These are phyloP conservation scores for Entelurus aequoreus DNA, from an alignment of 2,113 vertebrate genomes.

Conservation along the genomic window DNA sequence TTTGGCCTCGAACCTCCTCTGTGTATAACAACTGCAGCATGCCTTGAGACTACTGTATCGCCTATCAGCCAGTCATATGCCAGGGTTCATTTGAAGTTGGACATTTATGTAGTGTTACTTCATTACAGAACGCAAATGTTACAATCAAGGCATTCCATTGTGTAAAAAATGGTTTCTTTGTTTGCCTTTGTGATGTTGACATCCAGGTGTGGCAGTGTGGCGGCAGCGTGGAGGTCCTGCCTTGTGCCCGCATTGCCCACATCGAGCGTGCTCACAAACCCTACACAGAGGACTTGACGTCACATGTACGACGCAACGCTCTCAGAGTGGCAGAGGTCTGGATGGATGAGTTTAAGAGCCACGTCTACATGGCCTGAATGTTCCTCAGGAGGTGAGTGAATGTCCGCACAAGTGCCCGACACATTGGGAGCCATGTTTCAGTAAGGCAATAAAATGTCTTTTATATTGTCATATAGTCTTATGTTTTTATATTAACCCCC, in stretches of 20 bases:
- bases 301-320: conserved; percentile 89
- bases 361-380: conserved; percentile 99
- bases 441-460: neutral
- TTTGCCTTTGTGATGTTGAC: conserved; percentile 14
- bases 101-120: too few relatives aligned
- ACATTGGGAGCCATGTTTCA: neutral
- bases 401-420: too few relatives aligned
- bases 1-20: too few relatives aligned
- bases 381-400: conserved; percentile 86
- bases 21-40: too few relatives aligned
- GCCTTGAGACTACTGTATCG: too few relatives aligned
- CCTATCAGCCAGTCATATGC: too few relatives aligned
- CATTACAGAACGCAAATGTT: too few relatives aligned
- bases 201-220: conserved; percentile 96
- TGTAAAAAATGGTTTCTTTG: neutral
- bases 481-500: neutral
- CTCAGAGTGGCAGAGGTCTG: conserved; percentile 94
- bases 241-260: conserved; percentile 91
- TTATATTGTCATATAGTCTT: neutral
- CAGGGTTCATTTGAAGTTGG: too few relatives aligned
- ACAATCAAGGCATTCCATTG: too few relatives aligned
- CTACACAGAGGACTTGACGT: conserved; percentile 89
- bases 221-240: conserved; percentile 92
- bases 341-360: conserved; percentile 99
- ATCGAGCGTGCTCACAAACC: conserved; percentile 96